Evolutionary conservation across 2,113 vertebrate genomes (phyloP).

Genomic region (Neolamprologus tretocephalus): DNA sequence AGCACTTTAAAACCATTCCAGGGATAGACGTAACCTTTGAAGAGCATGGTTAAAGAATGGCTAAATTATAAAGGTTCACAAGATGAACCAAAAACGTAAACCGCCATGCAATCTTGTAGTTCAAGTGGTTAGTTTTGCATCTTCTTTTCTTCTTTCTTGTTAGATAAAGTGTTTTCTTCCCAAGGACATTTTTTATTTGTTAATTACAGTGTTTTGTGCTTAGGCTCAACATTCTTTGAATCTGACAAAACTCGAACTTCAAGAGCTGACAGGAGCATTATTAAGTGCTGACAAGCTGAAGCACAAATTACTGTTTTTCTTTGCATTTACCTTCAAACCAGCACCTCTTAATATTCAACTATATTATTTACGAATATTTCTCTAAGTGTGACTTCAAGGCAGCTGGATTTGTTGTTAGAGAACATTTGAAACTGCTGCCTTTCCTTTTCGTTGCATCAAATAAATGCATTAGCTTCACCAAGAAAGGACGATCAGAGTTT

Average conservation of each 20-base stretch:
- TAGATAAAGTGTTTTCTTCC: not conserved
- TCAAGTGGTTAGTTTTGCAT: not conserved
- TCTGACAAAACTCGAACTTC: not conserved
- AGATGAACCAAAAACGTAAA: not conserved
- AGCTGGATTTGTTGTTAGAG: not conserved
- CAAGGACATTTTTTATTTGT: not conserved
- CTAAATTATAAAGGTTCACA: not conserved
- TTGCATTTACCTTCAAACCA: not conserved
- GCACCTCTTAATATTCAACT: not conserved
- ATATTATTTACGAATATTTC: not conserved
- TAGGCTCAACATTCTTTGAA: not conserved
- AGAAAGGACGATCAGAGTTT: not conserved
- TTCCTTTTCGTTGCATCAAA: not conserved
- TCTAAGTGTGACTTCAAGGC: not conserved
- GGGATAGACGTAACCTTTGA: not conserved
- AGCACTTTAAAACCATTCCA: not conserved
- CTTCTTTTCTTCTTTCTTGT: not conserved
- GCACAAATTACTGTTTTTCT: not conserved
- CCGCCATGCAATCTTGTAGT: not conserved
- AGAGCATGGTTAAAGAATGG: not conserved
- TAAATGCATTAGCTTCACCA: not conserved
- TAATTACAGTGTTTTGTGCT: not conserved
- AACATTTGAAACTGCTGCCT: not conserved
- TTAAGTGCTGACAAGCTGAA: not conserved
- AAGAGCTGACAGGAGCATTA: not conserved